Percentiles rank a stretch among this genome's conserved stretches.
Conservation (phyloP, 30 jellyfish, hydroid and myxozoan genomes). For the Cassiopea andromeda region DNA sequence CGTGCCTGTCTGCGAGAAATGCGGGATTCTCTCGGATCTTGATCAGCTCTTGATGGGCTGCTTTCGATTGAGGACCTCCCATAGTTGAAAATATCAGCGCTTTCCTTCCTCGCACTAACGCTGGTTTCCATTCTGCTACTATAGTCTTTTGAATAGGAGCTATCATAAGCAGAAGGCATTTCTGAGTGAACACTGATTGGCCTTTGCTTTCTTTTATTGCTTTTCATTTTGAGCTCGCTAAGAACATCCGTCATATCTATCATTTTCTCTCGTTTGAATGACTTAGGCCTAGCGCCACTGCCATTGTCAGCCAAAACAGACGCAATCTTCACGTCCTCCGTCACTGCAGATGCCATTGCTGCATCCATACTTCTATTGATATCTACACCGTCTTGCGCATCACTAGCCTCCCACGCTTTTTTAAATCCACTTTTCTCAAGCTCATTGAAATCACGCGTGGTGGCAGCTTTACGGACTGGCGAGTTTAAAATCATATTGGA, state of each 20-base stretch:
- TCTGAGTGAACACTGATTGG: slow-evolving; percentile 54
- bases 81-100: not conserved
- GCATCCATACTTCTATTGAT: slow-evolving; percentile 18
- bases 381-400: not conserved
- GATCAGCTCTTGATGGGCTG: slow-evolving; percentile 15
- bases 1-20: slow-evolving; percentile 63
- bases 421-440: slow-evolving; percentile 11
- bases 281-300: slow-evolving; percentile 25
- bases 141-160: slow-evolving; percentile 19
- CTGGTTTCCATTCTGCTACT: not conserved
- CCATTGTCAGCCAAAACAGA: slow-evolving; percentile 42
- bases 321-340: slow-evolving; percentile 63
- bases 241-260: slow-evolving; percentile 58
- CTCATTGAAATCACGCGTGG: slow-evolving; percentile 26
- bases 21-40: slow-evolving; percentile 64
- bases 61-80: slow-evolving; percentile 1
- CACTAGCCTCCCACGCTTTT: not conserved
- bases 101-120: not conserved
- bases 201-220: slow-evolving; percentile 15
- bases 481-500: slow-evolving; percentile 26
- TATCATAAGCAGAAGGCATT: slow-evolving; percentile 23
- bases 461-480: slow-evolving; percentile 48
- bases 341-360: slow-evolving; percentile 66
- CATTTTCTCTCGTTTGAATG: slow-evolving; percentile 2
- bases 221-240: slow-evolving; percentile 44